A percentile compares a stretch with the other conserved stretches of the same genome.
These are phyloP conservation scores for Ostrea edulis DNA, from an alignment of 1,140 invertebrate genomes.

Conservation along the genomic window DNA sequence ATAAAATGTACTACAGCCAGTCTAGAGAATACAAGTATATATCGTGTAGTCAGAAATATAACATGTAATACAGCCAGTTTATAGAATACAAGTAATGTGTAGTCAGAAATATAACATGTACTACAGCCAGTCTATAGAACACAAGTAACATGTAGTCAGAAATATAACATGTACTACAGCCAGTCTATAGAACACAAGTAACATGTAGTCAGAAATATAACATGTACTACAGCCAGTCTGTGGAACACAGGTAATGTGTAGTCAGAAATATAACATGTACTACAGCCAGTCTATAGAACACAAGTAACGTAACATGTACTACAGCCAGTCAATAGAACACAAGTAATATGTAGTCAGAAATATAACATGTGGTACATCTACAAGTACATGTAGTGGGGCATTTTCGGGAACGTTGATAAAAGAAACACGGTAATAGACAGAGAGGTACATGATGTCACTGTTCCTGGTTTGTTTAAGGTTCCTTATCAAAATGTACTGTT, in stretches of 20 bases:
- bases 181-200: conserved; percentile 39
- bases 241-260: neutral
- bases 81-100: neutral
- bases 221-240: conserved; percentile 48
- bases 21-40: conserved; percentile 11
- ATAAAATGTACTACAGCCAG: conserved; percentile 39
- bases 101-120: neutral
- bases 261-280: neutral
- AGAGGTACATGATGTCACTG: too few relatives aligned
- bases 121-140: conserved; percentile 47
- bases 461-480: too few relatives aligned
- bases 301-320: neutral
- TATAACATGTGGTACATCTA: neutral
- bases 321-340: conserved; percentile 44
- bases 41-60: neutral
- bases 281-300: conserved; percentile 46
- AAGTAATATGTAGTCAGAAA: neutral
- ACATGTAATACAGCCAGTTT: conserved; percentile 48
- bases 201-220: neutral
- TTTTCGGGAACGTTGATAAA: too few relatives aligned
- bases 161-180: conserved; percentile 26
- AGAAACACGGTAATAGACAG: too few relatives aligned
- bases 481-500: too few relatives aligned
- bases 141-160: neutral
- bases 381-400: neutral